Evolutionary conservation across 2,113 vertebrate genomes (phyloP).

Genomic region (Phainopepla nitens): DNA sequence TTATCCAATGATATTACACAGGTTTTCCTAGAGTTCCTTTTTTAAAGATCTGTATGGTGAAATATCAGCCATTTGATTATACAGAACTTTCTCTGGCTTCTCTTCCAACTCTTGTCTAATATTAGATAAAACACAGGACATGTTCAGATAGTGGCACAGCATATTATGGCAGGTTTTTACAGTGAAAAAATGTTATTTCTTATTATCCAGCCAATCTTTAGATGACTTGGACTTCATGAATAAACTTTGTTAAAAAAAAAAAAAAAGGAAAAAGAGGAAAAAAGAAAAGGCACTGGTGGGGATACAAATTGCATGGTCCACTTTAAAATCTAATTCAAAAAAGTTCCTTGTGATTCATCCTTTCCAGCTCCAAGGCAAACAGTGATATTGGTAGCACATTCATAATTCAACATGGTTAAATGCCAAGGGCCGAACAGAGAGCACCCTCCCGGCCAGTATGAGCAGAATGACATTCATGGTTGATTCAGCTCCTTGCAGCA

Average conservation of each 20-base stretch:
- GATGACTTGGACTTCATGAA: conserved; percentile 31
- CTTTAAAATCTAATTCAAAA: conserved; percentile 63
- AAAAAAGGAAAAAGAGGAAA: neutral
- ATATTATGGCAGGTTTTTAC: neutral
- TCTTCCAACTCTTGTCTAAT: conserved; percentile 39
- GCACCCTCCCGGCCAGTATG: conserved; percentile 13
- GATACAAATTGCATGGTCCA: conserved; percentile 24
- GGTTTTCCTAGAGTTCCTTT: neutral
- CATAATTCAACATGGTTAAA: conserved; percentile 78
- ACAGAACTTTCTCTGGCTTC: neutral
- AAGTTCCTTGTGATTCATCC: conserved; percentile 59
- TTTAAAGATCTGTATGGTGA: neutral
- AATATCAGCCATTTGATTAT: conserved; percentile 26
- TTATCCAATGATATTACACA: neutral
- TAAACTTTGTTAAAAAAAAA: conserved; percentile 6
- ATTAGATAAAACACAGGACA: conserved; percentile 42
- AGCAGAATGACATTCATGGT: conserved; percentile 74
- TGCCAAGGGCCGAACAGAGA: conserved; percentile 63
- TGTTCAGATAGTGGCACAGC: neutral
- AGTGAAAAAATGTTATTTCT: conserved; percentile 36
- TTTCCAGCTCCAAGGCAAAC: conserved; percentile 69
- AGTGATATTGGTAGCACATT: conserved; percentile 70
- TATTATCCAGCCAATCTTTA: conserved; percentile 18
- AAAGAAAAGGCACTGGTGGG: fast-evolving
- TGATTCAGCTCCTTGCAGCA: conserved; percentile 72